phyloP scores from a whole-genome alignment of 2,113 vertebrate genomes.

The Colaptes auratus region DNA sequence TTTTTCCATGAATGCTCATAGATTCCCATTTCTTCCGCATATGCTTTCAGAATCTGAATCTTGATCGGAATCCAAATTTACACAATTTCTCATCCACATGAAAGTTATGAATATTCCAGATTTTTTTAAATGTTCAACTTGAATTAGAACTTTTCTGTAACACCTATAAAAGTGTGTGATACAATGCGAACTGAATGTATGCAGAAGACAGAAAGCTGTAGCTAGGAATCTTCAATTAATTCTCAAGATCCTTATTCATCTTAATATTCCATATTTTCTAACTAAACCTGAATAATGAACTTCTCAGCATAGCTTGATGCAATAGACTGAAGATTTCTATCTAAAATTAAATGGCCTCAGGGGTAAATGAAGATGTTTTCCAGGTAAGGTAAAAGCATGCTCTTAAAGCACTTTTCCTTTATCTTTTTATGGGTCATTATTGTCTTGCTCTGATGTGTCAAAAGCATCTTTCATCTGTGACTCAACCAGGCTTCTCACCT shows the following conservation, averaged over 20 bases:
- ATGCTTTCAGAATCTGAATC: background rate
- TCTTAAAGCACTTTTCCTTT: background rate
- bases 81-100: background rate
- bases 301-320: background rate
- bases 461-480: conserved; percentile 54
- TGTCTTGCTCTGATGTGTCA: conserved; percentile 35
- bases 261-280: background rate
- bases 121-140: background rate
- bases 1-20: background rate
- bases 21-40: background rate
- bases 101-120: background rate
- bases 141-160: background rate
- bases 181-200: background rate
- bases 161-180: background rate
- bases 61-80: background rate
- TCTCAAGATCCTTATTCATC: conserved; percentile 1
- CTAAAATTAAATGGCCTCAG: background rate
- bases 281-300: background rate
- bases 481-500: conserved; percentile 4
- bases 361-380: background rate
- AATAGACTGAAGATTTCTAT: background rate
- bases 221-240: background rate
- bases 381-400: background rate
- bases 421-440: conserved; percentile 26
- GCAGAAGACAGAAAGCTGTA: background rate